These are phyloP conservation scores for Pecten maximus DNA, from an alignment of 2,888 invertebrate species.

Conservation along the genomic window DNA sequence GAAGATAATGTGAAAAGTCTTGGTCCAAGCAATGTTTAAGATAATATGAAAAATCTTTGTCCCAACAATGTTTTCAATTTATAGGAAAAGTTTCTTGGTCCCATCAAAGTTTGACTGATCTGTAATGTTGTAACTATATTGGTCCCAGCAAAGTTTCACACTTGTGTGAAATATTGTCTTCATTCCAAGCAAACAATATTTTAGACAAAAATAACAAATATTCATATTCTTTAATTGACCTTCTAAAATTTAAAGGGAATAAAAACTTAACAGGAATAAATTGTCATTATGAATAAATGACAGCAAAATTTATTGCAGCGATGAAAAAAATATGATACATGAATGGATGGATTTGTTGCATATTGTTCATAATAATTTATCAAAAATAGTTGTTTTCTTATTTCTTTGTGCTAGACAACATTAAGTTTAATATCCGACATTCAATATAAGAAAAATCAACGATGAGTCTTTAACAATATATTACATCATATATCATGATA, in stretches of 20 bases:
- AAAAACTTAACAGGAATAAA: neutral
- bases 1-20: too few relatives aligned
- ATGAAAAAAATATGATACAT: neutral
- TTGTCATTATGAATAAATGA: neutral
- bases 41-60: too few relatives aligned
- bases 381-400: neutral
- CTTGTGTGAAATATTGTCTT: neutral
- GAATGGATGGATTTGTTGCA: conserved; percentile 22
- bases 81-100: neutral
- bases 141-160: too few relatives aligned
- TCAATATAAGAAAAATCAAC: neutral
- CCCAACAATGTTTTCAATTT: neutral
- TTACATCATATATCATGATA: neutral
- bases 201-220: neutral
- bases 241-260: neutral
- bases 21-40: too few relatives aligned
- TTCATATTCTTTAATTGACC: neutral
- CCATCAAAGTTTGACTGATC: too few relatives aligned
- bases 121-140: too few relatives aligned
- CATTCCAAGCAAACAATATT: neutral
- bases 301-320: neutral
- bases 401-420: neutral
- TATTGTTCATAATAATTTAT: neutral
- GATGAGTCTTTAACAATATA: neutral
- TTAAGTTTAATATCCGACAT: neutral